phyloP scores from a whole-genome alignment of 2,888 invertebrate genomes.

The Pterostichus madidus region DNA sequence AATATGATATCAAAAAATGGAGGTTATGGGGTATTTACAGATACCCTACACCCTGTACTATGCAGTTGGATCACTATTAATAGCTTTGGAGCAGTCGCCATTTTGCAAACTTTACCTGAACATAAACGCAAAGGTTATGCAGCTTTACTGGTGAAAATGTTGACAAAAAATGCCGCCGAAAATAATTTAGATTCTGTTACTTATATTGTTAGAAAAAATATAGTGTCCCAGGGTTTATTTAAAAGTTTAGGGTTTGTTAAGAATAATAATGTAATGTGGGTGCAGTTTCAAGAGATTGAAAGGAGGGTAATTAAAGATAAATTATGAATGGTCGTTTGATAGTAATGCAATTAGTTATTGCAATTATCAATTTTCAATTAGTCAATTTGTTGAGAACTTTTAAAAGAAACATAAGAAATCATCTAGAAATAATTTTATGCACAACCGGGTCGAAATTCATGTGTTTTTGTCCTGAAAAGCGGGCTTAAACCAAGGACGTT shows the following conservation, averaged over 20 bases:
- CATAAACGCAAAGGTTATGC: conserved; percentile 75
- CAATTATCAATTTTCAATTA: not conserved
- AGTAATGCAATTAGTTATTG: too few relatives aligned
- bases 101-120: conserved; percentile 74
- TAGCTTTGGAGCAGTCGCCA: conserved; percentile 73
- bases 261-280: conserved; percentile 35
- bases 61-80: conserved; percentile 75
- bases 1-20: conserved; percentile 73
- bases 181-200: conserved; percentile 72
- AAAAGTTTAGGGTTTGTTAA: conserved; percentile 71
- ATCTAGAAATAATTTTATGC: too few relatives aligned
- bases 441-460: too few relatives aligned
- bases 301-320: conserved; percentile 9
- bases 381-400: too few relatives aligned
- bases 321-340: not conserved
- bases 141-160: conserved; percentile 72
- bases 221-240: conserved; percentile 73
- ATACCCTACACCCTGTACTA: conserved; percentile 71
- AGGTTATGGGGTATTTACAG: conserved; percentile 74
- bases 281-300: conserved; percentile 39
- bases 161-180: conserved; percentile 73
- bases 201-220: conserved; percentile 73
- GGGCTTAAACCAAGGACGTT: too few relatives aligned
- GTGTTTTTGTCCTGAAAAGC: too few relatives aligned
- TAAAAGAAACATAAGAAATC: too few relatives aligned